Evolutionary conservation across 1,140 invertebrate genomes (phyloP).

Genomic region (Onthophagus taurus): DNA sequence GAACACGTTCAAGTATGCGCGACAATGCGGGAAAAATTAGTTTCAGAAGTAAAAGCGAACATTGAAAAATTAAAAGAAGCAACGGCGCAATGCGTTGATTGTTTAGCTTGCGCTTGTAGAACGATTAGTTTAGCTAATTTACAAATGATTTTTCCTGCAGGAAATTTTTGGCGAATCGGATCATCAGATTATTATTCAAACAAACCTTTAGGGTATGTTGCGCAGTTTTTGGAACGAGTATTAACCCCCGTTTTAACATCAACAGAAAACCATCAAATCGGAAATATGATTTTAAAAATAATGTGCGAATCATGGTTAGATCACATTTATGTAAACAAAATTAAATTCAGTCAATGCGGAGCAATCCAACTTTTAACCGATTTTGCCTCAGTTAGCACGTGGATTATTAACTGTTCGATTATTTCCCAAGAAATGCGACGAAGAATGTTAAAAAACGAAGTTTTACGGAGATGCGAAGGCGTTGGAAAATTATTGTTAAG

Average conservation of each 20-base stretch:
- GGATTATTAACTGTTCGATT: conserved; percentile 51
- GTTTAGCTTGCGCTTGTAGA: conserved; percentile 58
- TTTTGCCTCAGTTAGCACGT: conserved; percentile 62
- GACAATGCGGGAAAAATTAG: conserved; percentile 66
- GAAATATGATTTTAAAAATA: conserved; percentile 65
- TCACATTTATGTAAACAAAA: conserved; percentile 68
- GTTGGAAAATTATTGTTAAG: conserved; percentile 64
- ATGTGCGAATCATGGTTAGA: conserved; percentile 79
- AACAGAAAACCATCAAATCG: conserved; percentile 57
- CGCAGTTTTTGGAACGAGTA: conserved; percentile 52
- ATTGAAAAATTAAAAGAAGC: conserved; percentile 61
- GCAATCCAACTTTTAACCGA: conserved; percentile 59
- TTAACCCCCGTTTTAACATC: conserved; percentile 62
- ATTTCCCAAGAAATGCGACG: conserved; percentile 48
- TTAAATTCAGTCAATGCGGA: conserved; percentile 61
- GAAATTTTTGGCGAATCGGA: conserved; percentile 57
- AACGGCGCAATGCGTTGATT: conserved; percentile 55
- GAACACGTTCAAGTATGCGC: conserved; percentile 56
- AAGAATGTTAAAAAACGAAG: conserved; percentile 65
- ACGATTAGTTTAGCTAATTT: conserved; percentile 64
- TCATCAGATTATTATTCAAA: no score
- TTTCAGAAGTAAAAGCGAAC: conserved; percentile 64
- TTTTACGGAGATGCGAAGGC: conserved; percentile 66
- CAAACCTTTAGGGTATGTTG: not conserved
- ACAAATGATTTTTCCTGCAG: conserved; percentile 63